Percentiles rank a stretch among this genome's conserved stretches.
Conservation (phyloP, 2,888 invertebrate species). For the Odontocolon sp. region DNA sequence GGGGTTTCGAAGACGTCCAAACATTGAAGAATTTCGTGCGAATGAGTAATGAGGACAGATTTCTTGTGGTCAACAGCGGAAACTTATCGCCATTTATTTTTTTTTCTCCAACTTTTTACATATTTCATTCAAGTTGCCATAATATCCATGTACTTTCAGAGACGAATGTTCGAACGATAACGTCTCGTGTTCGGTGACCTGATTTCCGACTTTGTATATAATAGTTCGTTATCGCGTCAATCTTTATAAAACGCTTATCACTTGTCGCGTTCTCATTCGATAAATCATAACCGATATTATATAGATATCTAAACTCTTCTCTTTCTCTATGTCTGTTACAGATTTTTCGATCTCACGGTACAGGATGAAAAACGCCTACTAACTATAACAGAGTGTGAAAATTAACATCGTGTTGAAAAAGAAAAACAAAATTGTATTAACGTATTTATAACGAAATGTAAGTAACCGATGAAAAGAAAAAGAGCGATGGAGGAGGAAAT, state of each 20-base stretch:
- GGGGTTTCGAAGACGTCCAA: neutral
- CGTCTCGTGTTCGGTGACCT: slow-evolving; percentile 32
- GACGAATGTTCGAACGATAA: neutral
- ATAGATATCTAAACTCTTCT: slow-evolving; percentile 8
- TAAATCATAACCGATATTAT: neutral
- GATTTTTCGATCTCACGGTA: slow-evolving; percentile 40
- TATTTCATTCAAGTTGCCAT: neutral
- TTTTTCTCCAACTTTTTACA: neutral
- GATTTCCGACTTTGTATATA: slow-evolving; percentile 31
- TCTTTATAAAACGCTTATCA: neutral
- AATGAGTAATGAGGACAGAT: neutral
- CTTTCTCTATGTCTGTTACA: slow-evolving; percentile 27
- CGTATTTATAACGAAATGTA: slow-evolving; percentile 55
- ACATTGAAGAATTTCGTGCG: neutral
- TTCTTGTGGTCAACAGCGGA: neutral
- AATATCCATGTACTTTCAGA: neutral
- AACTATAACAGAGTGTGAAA: slow-evolving; percentile 59
- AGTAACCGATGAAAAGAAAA: slow-evolving; percentile 42
- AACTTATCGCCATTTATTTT: neutral
- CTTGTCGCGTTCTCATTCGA: slow-evolving; percentile 11
- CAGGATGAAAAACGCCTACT: slow-evolving; percentile 48
- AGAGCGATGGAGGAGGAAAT: slow-evolving; percentile 38
- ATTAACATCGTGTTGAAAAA: slow-evolving; percentile 53
- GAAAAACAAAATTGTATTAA: no score
- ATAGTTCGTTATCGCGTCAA: neutral